Conservation (phyloP, 2,888 invertebrate species). For the Branchellion lobata region DNA sequence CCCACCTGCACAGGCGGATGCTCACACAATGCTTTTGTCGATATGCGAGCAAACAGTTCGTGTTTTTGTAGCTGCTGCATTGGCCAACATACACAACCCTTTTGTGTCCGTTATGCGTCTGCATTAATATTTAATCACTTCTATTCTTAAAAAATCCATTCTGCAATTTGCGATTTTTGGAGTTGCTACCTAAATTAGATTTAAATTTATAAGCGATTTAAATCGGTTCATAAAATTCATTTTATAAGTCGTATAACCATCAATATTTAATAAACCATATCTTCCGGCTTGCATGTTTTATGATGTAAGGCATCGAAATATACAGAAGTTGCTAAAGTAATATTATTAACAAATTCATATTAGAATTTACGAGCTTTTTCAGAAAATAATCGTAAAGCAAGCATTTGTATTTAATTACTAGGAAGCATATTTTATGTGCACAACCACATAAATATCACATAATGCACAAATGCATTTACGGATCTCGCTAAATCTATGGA, state of each 20-base stretch:
- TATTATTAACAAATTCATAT: too few relatives aligned
- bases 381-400: too few relatives aligned
- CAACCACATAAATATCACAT: background rate
- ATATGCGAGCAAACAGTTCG: background rate
- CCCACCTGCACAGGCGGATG: too few relatives aligned
- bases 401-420: background rate
- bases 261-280: too few relatives aligned
- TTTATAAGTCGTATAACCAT: too few relatives aligned
- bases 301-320: too few relatives aligned
- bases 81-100: slow-evolving; percentile 15
- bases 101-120: background rate
- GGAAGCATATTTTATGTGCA: background rate
- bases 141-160: background rate
- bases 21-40: slow-evolving; percentile 4
- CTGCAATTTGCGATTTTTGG: background rate
- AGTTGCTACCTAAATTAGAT: background rate
- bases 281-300: too few relatives aligned
- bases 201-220: too few relatives aligned
- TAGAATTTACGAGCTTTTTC: too few relatives aligned
- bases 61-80: background rate
- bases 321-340: too few relatives aligned
- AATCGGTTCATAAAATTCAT: too few relatives aligned
- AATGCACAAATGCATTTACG: background rate
- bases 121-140: background rate
- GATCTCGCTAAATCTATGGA: background rate